Conservation (phyloP, 1,140 invertebrate species). For the Hylaeus volcanicus region DNA sequence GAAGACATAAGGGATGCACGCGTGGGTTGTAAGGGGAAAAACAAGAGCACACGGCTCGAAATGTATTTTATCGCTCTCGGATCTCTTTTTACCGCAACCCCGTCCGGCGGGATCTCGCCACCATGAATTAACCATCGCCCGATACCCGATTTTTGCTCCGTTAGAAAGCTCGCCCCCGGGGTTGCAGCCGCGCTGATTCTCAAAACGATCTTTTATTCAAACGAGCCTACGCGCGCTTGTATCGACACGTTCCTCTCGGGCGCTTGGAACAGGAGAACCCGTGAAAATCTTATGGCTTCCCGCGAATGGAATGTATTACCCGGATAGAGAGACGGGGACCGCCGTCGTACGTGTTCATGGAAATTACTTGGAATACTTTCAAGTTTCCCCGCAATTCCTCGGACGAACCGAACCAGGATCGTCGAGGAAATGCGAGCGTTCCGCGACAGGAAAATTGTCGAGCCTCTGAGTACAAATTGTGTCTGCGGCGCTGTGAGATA, state of each 20-base stretch:
- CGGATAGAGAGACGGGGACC: neutral
- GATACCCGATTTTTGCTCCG: constrained; percentile 63
- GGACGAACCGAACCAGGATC: neutral
- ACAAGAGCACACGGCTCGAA: constrained; percentile 28
- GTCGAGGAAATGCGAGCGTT: neutral
- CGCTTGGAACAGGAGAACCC: neutral
- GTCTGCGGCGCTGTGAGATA: neutral
- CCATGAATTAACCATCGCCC: constrained; percentile 73
- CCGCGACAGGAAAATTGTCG: neutral
- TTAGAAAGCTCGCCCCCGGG: constrained; percentile 48
- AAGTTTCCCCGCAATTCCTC: constrained; percentile 11
- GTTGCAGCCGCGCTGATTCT: constrained; percentile 49
- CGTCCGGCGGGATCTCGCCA: constrained; percentile 44
- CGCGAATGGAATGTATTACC: constrained; percentile 31
- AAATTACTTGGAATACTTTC: constrained; percentile 44
- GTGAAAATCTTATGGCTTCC: constrained; percentile 32
- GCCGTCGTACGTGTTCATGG: constrained; percentile 16
- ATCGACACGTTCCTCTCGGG: constrained; percentile 3
- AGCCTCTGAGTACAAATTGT: neutral
- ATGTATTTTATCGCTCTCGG: constrained; percentile 56
- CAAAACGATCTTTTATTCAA: constrained; percentile 72
- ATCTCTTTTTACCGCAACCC: constrained; percentile 49
- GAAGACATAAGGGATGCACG: neutral
- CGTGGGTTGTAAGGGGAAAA: constrained; percentile 1
- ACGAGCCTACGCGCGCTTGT: constrained; percentile 36